phyloP scores from a whole-genome alignment of 1,140 invertebrate genomes.

The Tribolium madens region DNA sequence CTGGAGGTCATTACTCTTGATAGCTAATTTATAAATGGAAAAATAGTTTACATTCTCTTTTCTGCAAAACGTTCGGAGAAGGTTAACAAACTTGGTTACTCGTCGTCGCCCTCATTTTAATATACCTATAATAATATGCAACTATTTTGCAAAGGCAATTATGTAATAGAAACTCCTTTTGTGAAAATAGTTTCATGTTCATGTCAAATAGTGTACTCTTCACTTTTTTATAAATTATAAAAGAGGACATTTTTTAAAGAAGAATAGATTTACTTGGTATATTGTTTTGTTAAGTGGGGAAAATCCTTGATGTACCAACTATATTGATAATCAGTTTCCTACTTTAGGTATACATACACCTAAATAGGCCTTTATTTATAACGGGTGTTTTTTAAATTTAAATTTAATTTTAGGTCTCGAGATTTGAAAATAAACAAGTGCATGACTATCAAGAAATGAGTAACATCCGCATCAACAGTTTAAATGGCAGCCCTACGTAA shows the following conservation, averaged over 20 bases:
- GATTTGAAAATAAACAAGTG: too few species aligned
- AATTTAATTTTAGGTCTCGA: too few species aligned
- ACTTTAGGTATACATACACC: too few species aligned
- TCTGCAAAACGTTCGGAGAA: constrained; percentile 8
- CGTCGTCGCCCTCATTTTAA: constrained; percentile 20
- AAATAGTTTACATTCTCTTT: constrained; percentile 37
- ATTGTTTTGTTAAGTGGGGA: too few species aligned
- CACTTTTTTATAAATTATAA: too few species aligned
- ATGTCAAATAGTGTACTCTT: neutral
- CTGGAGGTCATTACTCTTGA: constrained; percentile 30
- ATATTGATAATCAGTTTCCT: too few species aligned
- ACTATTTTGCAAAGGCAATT: neutral
- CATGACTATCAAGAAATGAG: neutral
- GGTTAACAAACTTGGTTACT: constrained; percentile 18
- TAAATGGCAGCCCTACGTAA: neutral
- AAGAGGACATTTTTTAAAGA: too few species aligned
- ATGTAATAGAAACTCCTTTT: neutral
- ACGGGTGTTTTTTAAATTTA: too few species aligned
- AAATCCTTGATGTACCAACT: too few species aligned
- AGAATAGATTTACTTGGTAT: too few species aligned
- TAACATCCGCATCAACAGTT: neutral
- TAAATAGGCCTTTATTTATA: too few species aligned
- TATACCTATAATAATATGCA: constrained; percentile 6
- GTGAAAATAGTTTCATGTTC: neutral
- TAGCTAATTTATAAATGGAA: constrained; percentile 23